phyloP scores from a whole-genome alignment of 2,113 vertebrate species.

The Grammomys dolichurus region DNA sequence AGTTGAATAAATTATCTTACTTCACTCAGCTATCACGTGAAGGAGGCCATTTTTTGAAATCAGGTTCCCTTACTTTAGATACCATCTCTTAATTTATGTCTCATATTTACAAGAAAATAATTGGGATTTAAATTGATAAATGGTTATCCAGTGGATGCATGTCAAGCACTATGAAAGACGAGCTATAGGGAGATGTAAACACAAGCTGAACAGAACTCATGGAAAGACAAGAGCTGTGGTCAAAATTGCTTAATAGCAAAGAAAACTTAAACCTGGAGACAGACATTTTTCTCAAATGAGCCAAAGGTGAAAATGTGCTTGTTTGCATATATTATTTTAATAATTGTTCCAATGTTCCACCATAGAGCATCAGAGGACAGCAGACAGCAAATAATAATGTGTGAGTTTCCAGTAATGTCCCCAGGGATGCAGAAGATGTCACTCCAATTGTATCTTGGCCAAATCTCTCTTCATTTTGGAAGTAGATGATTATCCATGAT shows the following conservation, averaged over 20 bases:
- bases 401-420: slow-evolving; percentile 53
- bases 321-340: slow-evolving; percentile 52
- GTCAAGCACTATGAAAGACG: neutral
- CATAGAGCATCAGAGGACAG: slow-evolving; percentile 54
- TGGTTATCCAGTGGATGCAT: neutral
- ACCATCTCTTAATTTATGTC: neutral
- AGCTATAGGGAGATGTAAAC: neutral
- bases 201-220: slow-evolving; percentile 24
- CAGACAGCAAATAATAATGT: slow-evolving; percentile 54
- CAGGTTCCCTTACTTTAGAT: neutral
- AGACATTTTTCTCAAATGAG: slow-evolving; percentile 44
- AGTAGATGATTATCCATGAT: slow-evolving; percentile 58
- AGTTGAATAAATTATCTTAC: neutral
- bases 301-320: slow-evolving; percentile 63
- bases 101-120: slow-evolving; percentile 33
- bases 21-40: neutral
- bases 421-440: slow-evolving; percentile 43
- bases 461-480: slow-evolving; percentile 66
- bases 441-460: slow-evolving; percentile 62
- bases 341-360: slow-evolving; percentile 63
- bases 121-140: slow-evolving; percentile 31
- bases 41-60: neutral
- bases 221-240: neutral
- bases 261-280: neutral
- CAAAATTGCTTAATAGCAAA: slow-evolving; percentile 30